These are phyloP conservation scores for Drosophila pectinifera DNA, from an alignment of 1,140 invertebrate genomes.

Conservation along the genomic window DNA sequence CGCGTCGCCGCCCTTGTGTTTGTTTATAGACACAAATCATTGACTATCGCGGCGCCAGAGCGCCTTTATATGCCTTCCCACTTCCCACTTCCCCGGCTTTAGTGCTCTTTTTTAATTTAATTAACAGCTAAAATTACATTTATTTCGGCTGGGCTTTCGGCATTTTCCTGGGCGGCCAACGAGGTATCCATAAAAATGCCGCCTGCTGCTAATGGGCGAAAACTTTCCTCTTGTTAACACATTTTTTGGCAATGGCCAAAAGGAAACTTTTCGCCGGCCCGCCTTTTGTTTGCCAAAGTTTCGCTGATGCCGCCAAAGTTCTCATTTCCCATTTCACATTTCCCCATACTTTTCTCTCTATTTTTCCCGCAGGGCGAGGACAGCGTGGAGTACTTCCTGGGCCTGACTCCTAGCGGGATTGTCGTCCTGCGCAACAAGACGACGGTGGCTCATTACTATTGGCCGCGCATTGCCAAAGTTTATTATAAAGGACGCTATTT, in stretches of 20 bases:
- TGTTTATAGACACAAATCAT: conserved; percentile 83
- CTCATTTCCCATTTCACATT: conserved; percentile 66
- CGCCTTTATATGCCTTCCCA: conserved; percentile 15
- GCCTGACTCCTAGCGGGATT: conserved; percentile 98
- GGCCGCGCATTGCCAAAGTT: conserved; percentile 98
- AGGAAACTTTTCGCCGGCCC: conserved; percentile 58
- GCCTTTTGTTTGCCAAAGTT: conserved; percentile 51
- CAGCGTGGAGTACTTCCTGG: conserved; percentile 98
- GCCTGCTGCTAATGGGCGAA: conserved; percentile 75
- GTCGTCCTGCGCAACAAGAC: conserved; percentile 97
- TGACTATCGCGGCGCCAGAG: conserved; percentile 78
- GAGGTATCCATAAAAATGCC: conserved; percentile 64
- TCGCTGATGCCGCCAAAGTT: conserved; percentile 37
- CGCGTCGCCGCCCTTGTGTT: conserved; percentile 53
- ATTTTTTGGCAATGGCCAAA: conserved; percentile 67
- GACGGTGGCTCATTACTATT: conserved; percentile 99
- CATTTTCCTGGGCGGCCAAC: conserved; percentile 23
- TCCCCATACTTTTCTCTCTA: conserved; percentile 2
- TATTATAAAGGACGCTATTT: conserved; percentile 98
- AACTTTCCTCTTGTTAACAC: conserved; percentile 72
- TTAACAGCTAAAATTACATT: conserved; percentile 79
- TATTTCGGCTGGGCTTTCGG: conserved; percentile 46
- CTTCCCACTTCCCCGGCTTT: conserved; percentile 1
- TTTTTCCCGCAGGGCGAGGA: conserved; percentile 94
- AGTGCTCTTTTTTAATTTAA: conserved; percentile 68